Percentiles rank a stretch among this genome's conserved stretches.
Evolutionary conservation across 2,888 invertebrate genomes (phyloP).

Genomic region (Hemaris fuciformis): DNA sequence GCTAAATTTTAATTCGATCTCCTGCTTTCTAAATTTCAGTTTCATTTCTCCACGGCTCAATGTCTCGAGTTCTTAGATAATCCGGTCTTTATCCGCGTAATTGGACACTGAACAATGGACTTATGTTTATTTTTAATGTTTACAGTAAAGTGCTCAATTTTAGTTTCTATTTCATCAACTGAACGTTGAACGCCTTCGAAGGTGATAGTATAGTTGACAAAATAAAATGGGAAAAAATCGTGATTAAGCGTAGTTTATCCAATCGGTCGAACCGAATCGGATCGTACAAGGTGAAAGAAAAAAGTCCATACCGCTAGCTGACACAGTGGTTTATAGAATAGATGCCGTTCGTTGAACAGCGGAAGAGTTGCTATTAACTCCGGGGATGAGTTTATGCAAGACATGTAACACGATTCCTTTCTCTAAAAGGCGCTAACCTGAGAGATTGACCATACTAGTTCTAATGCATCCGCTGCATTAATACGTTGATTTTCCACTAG

Average conservation of each 20-base stretch:
- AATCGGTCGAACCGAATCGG: not conserved
- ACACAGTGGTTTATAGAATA: slow-evolving; percentile 77
- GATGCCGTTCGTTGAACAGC: slow-evolving; percentile 52
- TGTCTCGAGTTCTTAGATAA: not conserved
- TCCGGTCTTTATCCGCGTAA: not conserved
- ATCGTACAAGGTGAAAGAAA: slow-evolving; percentile 40
- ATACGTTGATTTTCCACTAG: slow-evolving; percentile 2
- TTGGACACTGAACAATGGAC: not conserved
- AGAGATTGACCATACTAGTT: slow-evolving; percentile 4
- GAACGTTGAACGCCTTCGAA: not conserved
- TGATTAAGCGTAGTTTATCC: slow-evolving; percentile 1
- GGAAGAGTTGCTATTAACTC: not conserved
- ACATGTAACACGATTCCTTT: slow-evolving; percentile 12
- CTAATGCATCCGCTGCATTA: not conserved
- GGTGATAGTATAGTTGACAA: slow-evolving; percentile 13
- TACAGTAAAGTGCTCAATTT: not conserved
- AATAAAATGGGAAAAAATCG: slow-evolving; percentile 14
- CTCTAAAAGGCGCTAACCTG: slow-evolving; percentile 4
- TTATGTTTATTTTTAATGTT: not conserved
- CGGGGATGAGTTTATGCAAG: slow-evolving; percentile 13
- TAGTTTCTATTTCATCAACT: slow-evolving; percentile 4
- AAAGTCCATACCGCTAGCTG: slow-evolving; percentile 75
- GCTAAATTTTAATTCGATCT: slow-evolving; percentile 46
- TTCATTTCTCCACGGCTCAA: slow-evolving; percentile 23
- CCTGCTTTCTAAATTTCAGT: slow-evolving; percentile 54